phyloP scores from a whole-genome alignment of 2,113 vertebrate genomes.

The Galeopterus variegatus region DNA sequence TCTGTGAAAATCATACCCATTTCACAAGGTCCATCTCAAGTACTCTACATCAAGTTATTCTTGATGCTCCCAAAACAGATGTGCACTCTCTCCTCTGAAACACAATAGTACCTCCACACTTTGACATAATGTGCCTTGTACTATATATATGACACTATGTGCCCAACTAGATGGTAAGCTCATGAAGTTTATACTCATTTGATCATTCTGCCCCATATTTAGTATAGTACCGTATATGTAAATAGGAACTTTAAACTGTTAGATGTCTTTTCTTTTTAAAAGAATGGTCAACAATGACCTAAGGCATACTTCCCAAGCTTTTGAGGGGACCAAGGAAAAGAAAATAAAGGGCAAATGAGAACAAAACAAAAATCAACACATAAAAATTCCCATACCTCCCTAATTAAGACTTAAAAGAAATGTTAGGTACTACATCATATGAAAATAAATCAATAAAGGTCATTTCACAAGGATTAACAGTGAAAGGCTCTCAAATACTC shows the following conservation, averaged over 20 bases:
- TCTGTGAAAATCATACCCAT: neutral
- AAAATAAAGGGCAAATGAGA: neutral
- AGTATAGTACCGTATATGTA: neutral
- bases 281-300: neutral
- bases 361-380: slow-evolving; percentile 13
- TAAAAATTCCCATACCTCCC: neutral
- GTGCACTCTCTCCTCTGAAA: neutral
- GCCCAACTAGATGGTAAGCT: neutral
- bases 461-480: neutral
- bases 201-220: neutral
- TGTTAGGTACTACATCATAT: neutral
- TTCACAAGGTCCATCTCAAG: neutral
- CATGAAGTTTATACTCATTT: neutral
- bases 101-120: neutral
- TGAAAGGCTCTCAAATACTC: neutral
- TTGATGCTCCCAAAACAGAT: neutral
- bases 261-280: neutral
- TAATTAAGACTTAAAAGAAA: neutral
- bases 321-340: neutral
- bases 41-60: neutral
- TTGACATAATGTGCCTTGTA: neutral
- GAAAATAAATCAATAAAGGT: neutral
- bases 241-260: slow-evolving; percentile 23
- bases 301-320: neutral
- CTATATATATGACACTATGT: neutral